A percentile compares a stretch with the other conserved stretches of the same genome.
Conservation (phyloP, 1,140 invertebrate species). For the Drosophila guanche region DNA sequence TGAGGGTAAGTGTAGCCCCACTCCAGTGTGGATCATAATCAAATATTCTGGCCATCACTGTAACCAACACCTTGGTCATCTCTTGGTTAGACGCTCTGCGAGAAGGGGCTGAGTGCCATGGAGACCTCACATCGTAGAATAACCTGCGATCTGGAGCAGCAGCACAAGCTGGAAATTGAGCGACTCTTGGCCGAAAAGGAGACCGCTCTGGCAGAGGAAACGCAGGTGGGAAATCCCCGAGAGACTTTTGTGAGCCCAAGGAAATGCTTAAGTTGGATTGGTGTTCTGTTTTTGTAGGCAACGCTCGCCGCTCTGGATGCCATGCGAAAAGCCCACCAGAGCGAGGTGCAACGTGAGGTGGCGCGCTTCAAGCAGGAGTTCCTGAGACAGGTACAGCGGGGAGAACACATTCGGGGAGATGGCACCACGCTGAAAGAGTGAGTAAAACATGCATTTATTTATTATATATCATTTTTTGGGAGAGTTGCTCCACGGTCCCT, state of each 20-base stretch:
- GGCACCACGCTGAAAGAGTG: slow-evolving; percentile 75
- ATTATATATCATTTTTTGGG: background rate
- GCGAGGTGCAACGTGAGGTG: slow-evolving; percentile 94
- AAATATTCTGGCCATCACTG: too few relatives aligned
- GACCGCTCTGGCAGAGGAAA: slow-evolving; percentile 94
- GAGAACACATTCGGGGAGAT: slow-evolving; percentile 82
- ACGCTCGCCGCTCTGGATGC: slow-evolving; percentile 93
- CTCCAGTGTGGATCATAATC: too few relatives aligned
- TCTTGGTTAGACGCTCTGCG: slow-evolving; percentile 88
- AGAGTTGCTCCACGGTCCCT: too few relatives aligned
- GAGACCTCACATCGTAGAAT: slow-evolving; percentile 94
- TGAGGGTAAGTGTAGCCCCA: slow-evolving; percentile 85
- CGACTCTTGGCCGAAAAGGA: slow-evolving; percentile 89
- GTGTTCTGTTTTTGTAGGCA: slow-evolving; percentile 79
- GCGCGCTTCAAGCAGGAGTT: slow-evolving; percentile 94
- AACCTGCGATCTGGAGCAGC: slow-evolving; percentile 92
- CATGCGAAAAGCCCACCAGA: slow-evolving; percentile 96
- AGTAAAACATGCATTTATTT: slow-evolving; percentile 12
- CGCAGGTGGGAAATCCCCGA: slow-evolving; percentile 84
- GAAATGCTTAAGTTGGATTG: background rate
- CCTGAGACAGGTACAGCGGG: slow-evolving; percentile 87
- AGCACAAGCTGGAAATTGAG: slow-evolving; percentile 89
- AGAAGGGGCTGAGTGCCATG: slow-evolving; percentile 93
- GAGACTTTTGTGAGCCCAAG: background rate
- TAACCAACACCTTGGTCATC: background rate